Conservation (phyloP, 2,113 vertebrate genomes). For the Polypterus senegalus region DNA sequence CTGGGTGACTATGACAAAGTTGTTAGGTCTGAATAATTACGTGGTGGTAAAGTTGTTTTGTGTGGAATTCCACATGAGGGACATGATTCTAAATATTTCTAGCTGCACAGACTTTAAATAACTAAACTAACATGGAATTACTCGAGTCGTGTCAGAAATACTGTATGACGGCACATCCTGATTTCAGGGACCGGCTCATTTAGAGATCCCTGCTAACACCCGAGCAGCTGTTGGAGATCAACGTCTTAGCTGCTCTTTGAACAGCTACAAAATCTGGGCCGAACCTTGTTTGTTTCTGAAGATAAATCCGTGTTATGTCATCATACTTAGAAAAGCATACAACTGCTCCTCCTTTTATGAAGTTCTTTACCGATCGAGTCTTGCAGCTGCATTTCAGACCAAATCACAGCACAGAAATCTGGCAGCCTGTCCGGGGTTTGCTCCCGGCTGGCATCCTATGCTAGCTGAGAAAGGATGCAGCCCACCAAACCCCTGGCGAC, state of each 20-base stretch:
- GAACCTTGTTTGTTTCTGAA: conserved; percentile 25
- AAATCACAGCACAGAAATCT: conserved; percentile 1
- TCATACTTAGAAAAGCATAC: conserved; percentile 23
- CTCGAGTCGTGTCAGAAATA: conserved; percentile 37
- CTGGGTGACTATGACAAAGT: too few species aligned
- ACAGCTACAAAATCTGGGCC: conserved; percentile 27
- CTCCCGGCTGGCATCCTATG: too few species aligned
- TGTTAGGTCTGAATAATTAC: too few species aligned
- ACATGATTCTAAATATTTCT: conserved; percentile 4
- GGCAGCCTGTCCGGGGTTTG: neutral
- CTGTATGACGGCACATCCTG: conserved; percentile 24
- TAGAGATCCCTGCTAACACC: conserved; percentile 43
- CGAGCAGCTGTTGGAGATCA: conserved; percentile 50
- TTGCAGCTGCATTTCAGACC: conserved; percentile 6
- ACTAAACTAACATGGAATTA: conserved; percentile 19
- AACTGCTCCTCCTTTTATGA: conserved; percentile 16
- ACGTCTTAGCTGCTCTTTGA: conserved; percentile 31
- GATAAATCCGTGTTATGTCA: conserved; percentile 30
- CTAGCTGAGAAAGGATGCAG: too few species aligned
- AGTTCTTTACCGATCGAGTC: conserved; percentile 14
- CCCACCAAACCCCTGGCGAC: too few species aligned
- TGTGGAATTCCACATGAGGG: neutral
- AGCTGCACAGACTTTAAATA: conserved; percentile 1
- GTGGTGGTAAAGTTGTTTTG: neutral
- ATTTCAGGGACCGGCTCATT: conserved; percentile 32